Evolutionary conservation across 2,797 vertebrate species (phyloP).

Genomic region (Sebastes nivosus): DNA sequence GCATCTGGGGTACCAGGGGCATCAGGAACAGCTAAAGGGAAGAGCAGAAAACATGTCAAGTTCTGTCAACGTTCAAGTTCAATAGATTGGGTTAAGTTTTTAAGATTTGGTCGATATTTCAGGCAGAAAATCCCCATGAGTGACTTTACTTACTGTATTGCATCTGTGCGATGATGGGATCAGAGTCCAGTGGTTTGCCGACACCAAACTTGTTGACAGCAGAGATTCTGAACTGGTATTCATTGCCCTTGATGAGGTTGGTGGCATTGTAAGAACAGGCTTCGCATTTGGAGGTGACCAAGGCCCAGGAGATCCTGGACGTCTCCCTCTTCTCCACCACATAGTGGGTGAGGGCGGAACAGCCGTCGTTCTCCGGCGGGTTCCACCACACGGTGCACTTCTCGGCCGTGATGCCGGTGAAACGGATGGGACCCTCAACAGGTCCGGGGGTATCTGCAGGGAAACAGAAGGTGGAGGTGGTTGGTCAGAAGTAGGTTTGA

Average conservation of each 20-base stretch:
- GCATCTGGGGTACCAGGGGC: slow-evolving; percentile 95
- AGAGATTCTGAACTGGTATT: slow-evolving; percentile 98
- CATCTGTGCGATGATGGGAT: slow-evolving; percentile 92
- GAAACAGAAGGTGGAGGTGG: background rate
- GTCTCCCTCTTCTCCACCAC: slow-evolving; percentile 98
- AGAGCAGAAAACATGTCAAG: background rate
- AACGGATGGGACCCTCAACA: slow-evolving; percentile 93
- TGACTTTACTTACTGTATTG: slow-evolving; percentile 91
- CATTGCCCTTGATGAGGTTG: slow-evolving; percentile 97
- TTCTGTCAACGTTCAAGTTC: background rate
- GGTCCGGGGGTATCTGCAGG: slow-evolving; percentile 93
- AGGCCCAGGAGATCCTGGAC: slow-evolving; percentile 95
- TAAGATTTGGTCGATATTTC: background rate
- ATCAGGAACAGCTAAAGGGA: slow-evolving; percentile 89
- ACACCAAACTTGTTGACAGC: slow-evolving; percentile 97
- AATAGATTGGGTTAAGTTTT: background rate
- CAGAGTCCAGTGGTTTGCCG: slow-evolving; percentile 94
- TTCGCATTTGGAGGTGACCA: slow-evolving; percentile 94
- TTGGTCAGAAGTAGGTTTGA: background rate
- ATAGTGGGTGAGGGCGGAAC: slow-evolving; percentile 91
- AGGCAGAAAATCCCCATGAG: background rate
- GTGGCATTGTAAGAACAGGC: slow-evolving; percentile 91
- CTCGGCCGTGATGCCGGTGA: slow-evolving; percentile 94
- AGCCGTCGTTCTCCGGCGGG: slow-evolving; percentile 97
- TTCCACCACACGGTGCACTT: slow-evolving; percentile 98